Conservation (phyloP, 92 coral and sea anemone genomes). For the Zoanthus sansibaricus region DNA sequence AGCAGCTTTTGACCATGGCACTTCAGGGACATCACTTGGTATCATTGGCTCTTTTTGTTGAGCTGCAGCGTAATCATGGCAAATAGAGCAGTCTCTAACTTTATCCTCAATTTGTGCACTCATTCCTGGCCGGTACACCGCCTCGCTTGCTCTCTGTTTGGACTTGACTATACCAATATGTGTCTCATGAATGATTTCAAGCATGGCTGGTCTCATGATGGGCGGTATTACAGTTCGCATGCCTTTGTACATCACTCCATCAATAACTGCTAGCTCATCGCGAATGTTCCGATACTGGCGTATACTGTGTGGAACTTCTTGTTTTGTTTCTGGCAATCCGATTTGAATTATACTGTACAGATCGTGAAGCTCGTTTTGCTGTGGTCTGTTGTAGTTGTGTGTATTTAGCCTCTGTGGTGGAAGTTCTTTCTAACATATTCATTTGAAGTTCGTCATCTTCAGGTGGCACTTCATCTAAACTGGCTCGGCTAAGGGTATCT, state of each 20-base stretch:
- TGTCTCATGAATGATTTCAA: not conserved
- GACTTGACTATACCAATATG: slow-evolving; percentile 68
- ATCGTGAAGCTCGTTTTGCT: slow-evolving; percentile 63
- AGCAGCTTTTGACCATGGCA: slow-evolving; percentile 68
- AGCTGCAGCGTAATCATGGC: slow-evolving; percentile 56
- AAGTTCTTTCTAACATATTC: slow-evolving; percentile 66
- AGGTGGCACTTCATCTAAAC: slow-evolving; percentile 56
- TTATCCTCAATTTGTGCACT: slow-evolving; percentile 55
- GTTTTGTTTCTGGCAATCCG: slow-evolving; percentile 62
- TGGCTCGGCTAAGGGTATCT: slow-evolving; percentile 54
- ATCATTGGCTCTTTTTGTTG: slow-evolving; percentile 70
- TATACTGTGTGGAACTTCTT: slow-evolving; percentile 58
- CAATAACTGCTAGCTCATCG: slow-evolving; percentile 51
- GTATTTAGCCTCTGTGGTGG: slow-evolving; percentile 55
- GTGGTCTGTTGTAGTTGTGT: slow-evolving; percentile 60
- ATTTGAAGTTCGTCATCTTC: slow-evolving; percentile 54
- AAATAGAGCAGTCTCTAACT: slow-evolving; percentile 54
- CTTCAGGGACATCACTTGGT: slow-evolving; percentile 58
- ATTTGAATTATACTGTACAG: slow-evolving; percentile 51
- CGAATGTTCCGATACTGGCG: slow-evolving; percentile 51
- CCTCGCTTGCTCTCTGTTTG: slow-evolving; percentile 56
- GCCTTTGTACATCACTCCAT: slow-evolving; percentile 49
- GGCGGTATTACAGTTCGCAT: slow-evolving; percentile 70
- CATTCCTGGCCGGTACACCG: slow-evolving; percentile 70
- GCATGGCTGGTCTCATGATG: not conserved